A percentile compares a stretch with the other conserved stretches of the same genome.
Evolutionary conservation across 2,888 invertebrate genomes (phyloP).

Genomic region (Apotomis capreana): DNA sequence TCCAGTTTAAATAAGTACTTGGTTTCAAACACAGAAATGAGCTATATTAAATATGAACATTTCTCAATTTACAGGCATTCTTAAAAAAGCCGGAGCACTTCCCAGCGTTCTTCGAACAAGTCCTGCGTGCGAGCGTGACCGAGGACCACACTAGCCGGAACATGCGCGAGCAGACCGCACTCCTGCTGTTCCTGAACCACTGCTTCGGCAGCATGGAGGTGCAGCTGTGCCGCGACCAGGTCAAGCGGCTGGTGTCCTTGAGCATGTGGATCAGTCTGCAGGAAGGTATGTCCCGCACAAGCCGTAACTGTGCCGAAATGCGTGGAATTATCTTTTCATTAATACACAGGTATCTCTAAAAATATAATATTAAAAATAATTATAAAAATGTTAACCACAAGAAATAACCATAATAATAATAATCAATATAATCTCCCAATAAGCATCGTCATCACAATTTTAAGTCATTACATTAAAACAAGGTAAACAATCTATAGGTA

Average conservation of each 20-base stretch:
- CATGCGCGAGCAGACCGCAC: conserved; percentile 91
- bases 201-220: conserved; percentile 99
- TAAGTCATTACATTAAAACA: no score
- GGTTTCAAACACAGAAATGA: no score
- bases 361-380: no score
- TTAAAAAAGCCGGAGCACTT: conserved; percentile 90
- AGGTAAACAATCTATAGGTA: no score
- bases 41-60: not conserved
- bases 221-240: conserved; percentile 95
- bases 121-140: conserved; percentile 88
- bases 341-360: no score
- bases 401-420: no score
- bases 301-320: no score
- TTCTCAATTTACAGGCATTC: conserved; percentile 85
- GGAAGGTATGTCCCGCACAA: conserved; percentile 81
- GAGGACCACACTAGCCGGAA: conserved; percentile 74
- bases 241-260: conserved; percentile 94
- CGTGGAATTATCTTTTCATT: no score
- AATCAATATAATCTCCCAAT: no score
- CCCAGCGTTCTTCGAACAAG: conserved; percentile 91
- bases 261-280: conserved; percentile 97
- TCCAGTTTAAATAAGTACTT: no score
- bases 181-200: conserved; percentile 96
- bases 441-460: no score
- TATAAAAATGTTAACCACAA: no score